Conservation (phyloP, 2,888 invertebrate genomes). For the Rapana venosa region DNA sequence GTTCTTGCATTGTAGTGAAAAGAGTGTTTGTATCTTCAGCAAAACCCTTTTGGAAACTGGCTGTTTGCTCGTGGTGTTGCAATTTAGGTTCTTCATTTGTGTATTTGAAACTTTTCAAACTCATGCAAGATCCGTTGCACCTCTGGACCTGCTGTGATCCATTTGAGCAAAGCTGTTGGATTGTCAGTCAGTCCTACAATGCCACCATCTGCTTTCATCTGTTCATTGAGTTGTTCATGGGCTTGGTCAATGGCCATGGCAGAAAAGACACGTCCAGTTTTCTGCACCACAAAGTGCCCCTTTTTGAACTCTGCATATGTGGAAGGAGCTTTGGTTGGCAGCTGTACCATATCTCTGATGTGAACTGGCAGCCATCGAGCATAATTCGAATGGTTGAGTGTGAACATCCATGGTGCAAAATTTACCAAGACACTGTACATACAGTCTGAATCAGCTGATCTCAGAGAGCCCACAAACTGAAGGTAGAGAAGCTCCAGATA, state of each 20-base stretch:
- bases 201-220: conserved; percentile 45
- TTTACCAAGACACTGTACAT: conserved; percentile 38
- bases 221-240: conserved; percentile 48
- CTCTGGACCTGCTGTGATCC: conserved; percentile 44
- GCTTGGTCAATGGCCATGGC: conserved; percentile 49
- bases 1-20: not conserved
- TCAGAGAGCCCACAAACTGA: conserved; percentile 6
- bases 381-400: conserved; percentile 47
- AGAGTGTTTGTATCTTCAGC: not conserved
- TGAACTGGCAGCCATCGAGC: conserved; percentile 47
- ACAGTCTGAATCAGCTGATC: conserved; percentile 25
- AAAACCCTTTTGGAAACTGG: conserved; percentile 9
- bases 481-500: conserved; percentile 13
- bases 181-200: conserved; percentile 46
- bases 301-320: not conserved
- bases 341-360: conserved; percentile 38
- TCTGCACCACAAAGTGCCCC: conserved; percentile 18
- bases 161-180: not conserved
- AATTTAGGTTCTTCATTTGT: not conserved
- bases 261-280: conserved; percentile 39
- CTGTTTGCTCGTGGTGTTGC: conserved; percentile 18
- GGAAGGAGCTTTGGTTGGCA: not conserved
- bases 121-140: not conserved
- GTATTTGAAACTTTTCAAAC: conserved; percentile 39
- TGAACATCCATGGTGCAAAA: conserved; percentile 46